A percentile compares a stretch with the other conserved stretches of the same genome.
Conservation (phyloP, 2,888 invertebrate genomes). For the Macrosiphum euphorbiae region DNA sequence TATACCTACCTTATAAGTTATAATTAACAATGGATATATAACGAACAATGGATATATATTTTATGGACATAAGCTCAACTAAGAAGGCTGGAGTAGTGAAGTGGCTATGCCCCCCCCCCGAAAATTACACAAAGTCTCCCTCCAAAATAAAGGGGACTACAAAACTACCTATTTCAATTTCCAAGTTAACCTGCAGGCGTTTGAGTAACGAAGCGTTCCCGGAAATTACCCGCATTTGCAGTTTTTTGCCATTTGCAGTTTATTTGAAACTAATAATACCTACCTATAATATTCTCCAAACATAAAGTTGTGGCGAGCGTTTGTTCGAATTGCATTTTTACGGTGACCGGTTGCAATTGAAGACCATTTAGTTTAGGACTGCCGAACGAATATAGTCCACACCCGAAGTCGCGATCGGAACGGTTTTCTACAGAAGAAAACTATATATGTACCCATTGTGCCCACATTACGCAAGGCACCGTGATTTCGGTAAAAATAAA, state of each 20-base stretch:
- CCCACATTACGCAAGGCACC: rapidly evolving
- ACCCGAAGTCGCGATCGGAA: not conserved
- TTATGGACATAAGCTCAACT: too few species aligned
- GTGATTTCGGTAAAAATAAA: not conserved
- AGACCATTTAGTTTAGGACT: not conserved
- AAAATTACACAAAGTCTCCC: too few species aligned
- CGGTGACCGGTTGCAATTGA: not conserved
- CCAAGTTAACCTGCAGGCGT: not conserved
- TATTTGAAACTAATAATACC: not conserved
- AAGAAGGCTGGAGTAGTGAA: too few species aligned
- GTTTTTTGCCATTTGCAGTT: too few species aligned
- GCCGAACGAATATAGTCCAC: not conserved
- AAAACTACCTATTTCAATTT: not conserved
- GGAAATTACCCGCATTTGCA: not conserved
- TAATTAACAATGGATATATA: too few species aligned
- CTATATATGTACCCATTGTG: too few species aligned
- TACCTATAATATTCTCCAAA: not conserved
- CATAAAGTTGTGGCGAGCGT: not conserved
- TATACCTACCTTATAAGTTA: too few species aligned
- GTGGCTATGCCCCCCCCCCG: too few species aligned
- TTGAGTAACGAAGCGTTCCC: not conserved
- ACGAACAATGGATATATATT: too few species aligned
- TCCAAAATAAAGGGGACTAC: too few species aligned
- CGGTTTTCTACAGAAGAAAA: not conserved
- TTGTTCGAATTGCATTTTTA: not conserved